A percentile compares a stretch with the other conserved stretches of the same genome.
phyloP scores from a whole-genome alignment of 2,113 vertebrate species.

The Montifringilla adamsi region DNA sequence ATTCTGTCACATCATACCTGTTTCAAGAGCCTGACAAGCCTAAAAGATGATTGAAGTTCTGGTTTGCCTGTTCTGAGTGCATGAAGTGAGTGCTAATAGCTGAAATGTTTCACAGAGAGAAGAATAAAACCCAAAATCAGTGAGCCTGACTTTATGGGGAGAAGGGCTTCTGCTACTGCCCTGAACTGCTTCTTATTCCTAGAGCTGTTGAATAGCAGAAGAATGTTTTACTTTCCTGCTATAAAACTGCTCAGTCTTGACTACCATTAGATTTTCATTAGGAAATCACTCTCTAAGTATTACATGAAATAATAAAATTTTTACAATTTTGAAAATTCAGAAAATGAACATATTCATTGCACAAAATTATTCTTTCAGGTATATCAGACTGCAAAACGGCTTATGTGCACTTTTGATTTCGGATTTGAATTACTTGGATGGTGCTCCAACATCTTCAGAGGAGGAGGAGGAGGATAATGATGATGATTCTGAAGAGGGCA shows the following conservation, averaged over 20 bases:
- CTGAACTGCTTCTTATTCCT: not conserved
- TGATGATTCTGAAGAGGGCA: constrained; percentile 59
- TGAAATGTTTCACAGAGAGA: not conserved
- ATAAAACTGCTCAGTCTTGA: not conserved
- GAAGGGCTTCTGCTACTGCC: not conserved
- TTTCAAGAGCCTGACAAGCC: not conserved
- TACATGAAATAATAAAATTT: not conserved
- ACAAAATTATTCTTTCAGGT: constrained; percentile 71
- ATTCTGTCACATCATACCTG: not conserved
- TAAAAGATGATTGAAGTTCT: not conserved
- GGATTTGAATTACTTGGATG: constrained; percentile 80
- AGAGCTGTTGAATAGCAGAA: not conserved
- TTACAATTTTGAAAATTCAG: not conserved
- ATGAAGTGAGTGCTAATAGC: not conserved
- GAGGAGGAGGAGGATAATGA: constrained; percentile 69
- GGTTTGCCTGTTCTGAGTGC: not conserved
- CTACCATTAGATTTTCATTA: not conserved
- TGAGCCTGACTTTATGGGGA: not conserved
- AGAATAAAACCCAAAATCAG: not conserved
- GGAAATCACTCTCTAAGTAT: not conserved
- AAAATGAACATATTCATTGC: not conserved
- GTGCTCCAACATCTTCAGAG: constrained; percentile 65
- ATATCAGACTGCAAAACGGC: constrained; percentile 87
- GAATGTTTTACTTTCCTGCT: not conserved
- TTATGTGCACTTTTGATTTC: constrained; percentile 91